phyloP scores from a whole-genome alignment of 2,113 vertebrate species.

The Rutilus rutilus region DNA sequence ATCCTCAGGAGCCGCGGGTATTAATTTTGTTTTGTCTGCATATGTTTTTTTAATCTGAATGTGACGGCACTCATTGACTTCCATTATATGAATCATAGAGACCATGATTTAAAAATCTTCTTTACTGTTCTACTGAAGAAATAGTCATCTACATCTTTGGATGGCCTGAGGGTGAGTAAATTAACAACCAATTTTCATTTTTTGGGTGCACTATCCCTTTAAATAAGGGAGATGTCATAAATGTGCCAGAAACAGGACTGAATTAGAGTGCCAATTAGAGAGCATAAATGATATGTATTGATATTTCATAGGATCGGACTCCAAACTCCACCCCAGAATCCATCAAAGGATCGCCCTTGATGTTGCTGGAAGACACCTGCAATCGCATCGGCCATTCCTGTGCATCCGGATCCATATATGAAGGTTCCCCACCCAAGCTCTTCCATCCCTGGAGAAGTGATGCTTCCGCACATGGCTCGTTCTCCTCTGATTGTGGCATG shows the following conservation, averaged over 20 bases:
- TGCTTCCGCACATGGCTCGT: constrained; percentile 74
- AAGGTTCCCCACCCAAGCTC: constrained; percentile 81
- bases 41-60: too few relatives aligned
- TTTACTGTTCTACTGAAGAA: too few relatives aligned
- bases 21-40: too few relatives aligned
- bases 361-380: constrained; percentile 84
- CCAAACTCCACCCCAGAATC: constrained; percentile 83
- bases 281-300: neutral
- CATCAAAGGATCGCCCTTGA: constrained; percentile 82
- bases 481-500: constrained; percentile 56
- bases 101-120: too few relatives aligned
- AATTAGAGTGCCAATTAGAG: neutral
- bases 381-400: constrained; percentile 84
- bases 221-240: neutral
- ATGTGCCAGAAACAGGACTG: neutral
- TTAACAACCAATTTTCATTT: too few relatives aligned
- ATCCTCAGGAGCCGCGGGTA: too few relatives aligned
- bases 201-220: too few relatives aligned
- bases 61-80: too few relatives aligned
- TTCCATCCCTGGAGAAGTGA: constrained; percentile 84
- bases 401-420: constrained; percentile 68
- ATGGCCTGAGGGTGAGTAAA: too few relatives aligned
- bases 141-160: too few relatives aligned
- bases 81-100: too few relatives aligned
- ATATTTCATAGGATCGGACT: constrained; percentile 79